phyloP scores from a whole-genome alignment of 1,140 invertebrate genomes.

The Chlorops oryzae region DNA sequence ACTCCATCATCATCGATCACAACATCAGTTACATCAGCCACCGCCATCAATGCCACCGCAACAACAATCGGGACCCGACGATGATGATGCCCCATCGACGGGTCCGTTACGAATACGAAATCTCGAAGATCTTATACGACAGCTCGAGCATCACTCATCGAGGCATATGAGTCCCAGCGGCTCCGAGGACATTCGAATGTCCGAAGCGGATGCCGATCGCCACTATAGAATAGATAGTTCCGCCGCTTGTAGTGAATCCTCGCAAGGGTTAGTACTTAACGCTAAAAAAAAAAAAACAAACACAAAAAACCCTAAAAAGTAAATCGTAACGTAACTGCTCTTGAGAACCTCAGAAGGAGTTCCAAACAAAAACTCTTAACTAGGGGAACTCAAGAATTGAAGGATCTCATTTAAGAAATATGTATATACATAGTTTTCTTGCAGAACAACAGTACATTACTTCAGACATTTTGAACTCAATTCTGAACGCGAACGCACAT shows the following conservation, averaged over 20 bases:
- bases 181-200: conserved; percentile 86
- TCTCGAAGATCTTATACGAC: conserved; percentile 82
- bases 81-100: conserved; percentile 64
- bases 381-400: no score
- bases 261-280: conserved; percentile 57
- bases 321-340: no score
- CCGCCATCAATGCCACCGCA: conserved; percentile 25
- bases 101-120: conserved; percentile 79
- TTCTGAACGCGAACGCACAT: no score
- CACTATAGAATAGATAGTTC: conserved; percentile 80
- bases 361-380: no score
- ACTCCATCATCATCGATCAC: conserved; percentile 43
- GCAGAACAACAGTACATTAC: no score
- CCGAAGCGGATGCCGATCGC: conserved; percentile 82
- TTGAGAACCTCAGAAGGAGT: no score
- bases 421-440: no score
- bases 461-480: no score
- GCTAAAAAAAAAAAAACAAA: conserved; percentile 8
- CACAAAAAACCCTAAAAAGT: no score
- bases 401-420: no score
- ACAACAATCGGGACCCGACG: conserved; percentile 48
- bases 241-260: conserved; percentile 67
- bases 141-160: conserved; percentile 80
- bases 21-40: conserved; percentile 44
- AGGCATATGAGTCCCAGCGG: conserved; percentile 84